Base-by-base conservation (phyloP, 2,888 invertebrate species). In the Drosophila infuscata region DNA sequence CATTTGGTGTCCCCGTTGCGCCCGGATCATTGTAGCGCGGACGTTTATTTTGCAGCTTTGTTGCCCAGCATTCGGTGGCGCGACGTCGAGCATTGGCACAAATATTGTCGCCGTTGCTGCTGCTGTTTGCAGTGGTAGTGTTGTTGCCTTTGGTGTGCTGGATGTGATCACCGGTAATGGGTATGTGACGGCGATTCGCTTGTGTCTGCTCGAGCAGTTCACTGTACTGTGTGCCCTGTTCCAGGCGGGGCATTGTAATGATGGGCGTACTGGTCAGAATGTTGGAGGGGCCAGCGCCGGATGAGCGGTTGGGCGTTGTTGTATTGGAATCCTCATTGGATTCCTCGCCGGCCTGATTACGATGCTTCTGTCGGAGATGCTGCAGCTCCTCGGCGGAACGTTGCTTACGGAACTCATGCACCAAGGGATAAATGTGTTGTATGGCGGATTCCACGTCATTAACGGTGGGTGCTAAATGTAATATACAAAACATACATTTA, bases 391-490 rank as follows among this genome's bases (percentile, higher is more conserved):
- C 43, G 15, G 41, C 57, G 15, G 57, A 57, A 32, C 57, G 57
- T 32, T 46, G 20, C 9, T 97, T 98, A 91, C 97, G 96, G 94
- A 97, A 98, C 94, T 98, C 97, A 93, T 96, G 96, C 92, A 99
- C 98, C 94, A 98, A 94, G 79, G 98, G 98, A 94, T 97, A 99
- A 90, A 99, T 98, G 93, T 98, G 96, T 94, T 99, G 98, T 92
- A 99, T 97, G 83, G 96, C 96, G 89, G 96, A 95, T 94, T 97
- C 97, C 68, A 99, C 97, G 93, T 97, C 96, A 82, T 94, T 95
- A 80, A 99, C 98, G 94, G 97, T 96, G 29, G 98, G 97, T 85
- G 99, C 98, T 56, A 35, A 17, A 17, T 17, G 11, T 2, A 25
- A 20, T 6, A 46, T 15, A 46, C 8, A 29, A 17, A 49, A 49